Evolutionary conservation across 2,113 vertebrate genomes (phyloP).

Genomic region (Chrysemys picta): DNA sequence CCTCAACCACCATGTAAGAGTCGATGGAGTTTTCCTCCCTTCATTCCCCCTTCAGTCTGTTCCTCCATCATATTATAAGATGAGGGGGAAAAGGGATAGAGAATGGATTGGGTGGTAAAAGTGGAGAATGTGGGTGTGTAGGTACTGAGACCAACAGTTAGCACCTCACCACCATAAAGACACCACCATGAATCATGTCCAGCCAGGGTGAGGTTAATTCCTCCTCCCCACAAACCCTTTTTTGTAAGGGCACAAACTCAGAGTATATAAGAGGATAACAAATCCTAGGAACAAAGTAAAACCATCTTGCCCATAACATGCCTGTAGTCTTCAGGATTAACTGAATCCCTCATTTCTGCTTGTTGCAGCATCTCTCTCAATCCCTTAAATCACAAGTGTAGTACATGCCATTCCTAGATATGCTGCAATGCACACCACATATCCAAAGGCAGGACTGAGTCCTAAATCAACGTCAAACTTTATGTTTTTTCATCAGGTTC

Average conservation of each 20-base stretch:
- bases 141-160: background rate
- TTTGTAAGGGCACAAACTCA: background rate
- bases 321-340: background rate
- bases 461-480: slow-evolving; percentile 35
- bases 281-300: background rate
- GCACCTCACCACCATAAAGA: background rate
- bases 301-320: background rate
- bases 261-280: background rate
- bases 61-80: background rate
- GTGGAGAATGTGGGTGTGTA: background rate
- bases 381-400: slow-evolving; percentile 14
- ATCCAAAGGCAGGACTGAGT: background rate
- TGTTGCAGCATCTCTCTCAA: slow-evolving; percentile 13
- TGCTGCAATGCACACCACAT: background rate
- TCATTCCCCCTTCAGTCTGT: background rate
- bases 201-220: fast-evolving
- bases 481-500: background rate
- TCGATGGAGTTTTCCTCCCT: fast-evolving
- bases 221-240: background rate
- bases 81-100: background rate
- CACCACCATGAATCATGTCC: background rate
- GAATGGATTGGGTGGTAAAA: background rate
- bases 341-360: background rate
- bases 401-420: slow-evolving; percentile 4
- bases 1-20: background rate